A percentile compares a stretch with the other conserved stretches of the same genome.
Conservation (phyloP, 2,113 vertebrate genomes). For the Etia nguti region DNA sequence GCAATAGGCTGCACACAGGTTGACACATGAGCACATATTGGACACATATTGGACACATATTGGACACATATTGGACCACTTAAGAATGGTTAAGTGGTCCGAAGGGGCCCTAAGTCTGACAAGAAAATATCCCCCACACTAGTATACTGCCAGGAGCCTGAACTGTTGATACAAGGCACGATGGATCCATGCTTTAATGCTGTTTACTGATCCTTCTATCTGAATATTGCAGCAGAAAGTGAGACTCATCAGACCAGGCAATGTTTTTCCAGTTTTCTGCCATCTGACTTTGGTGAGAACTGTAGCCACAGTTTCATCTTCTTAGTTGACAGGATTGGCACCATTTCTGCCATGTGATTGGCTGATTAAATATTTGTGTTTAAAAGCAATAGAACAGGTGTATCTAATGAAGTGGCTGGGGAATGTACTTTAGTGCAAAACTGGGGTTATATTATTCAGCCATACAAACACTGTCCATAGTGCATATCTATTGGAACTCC, state of each 20-base stretch:
- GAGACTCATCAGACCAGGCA: background rate
- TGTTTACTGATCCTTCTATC: background rate
- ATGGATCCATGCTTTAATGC: background rate
- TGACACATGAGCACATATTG: background rate
- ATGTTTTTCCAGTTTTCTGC: background rate
- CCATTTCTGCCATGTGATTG: background rate
- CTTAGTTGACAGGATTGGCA: background rate
- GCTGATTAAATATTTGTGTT: background rate
- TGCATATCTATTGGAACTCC: background rate
- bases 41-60: background rate
- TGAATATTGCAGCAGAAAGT: background rate
- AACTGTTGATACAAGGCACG: background rate
- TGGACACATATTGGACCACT: background rate
- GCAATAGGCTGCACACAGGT: background rate
- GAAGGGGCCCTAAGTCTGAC: background rate
- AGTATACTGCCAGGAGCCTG: background rate
- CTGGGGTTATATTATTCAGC: background rate
- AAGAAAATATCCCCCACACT: background rate
- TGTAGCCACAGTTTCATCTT: background rate
- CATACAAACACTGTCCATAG: background rate
- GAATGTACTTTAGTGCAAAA: background rate
- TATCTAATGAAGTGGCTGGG: background rate
- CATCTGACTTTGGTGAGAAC: background rate
- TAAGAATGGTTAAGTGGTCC: rapidly evolving
- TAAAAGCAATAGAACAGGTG: background rate